Conservation (phyloP, 2,113 vertebrate genomes). For the Equus quagga region DNA sequence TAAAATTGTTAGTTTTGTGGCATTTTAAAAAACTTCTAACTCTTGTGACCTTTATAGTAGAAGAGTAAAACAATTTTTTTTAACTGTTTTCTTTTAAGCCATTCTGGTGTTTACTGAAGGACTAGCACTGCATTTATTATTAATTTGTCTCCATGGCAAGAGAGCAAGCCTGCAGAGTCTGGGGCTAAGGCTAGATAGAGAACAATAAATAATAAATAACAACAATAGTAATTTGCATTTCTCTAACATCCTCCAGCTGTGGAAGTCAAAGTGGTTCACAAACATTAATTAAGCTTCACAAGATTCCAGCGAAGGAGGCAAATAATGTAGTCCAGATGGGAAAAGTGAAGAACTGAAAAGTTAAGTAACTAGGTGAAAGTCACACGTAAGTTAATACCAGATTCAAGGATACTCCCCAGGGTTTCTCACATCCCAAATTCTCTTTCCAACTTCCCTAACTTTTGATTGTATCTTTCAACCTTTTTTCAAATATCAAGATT, state of each 20-base stretch:
- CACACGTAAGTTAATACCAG: constrained; percentile 35
- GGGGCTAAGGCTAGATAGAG: constrained; percentile 21
- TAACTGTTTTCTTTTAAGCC: background rate
- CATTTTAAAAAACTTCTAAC: background rate
- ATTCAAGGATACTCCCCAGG: background rate
- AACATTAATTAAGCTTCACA: constrained; percentile 60
- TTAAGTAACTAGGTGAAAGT: background rate
- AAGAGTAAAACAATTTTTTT: background rate
- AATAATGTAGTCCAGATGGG: constrained; percentile 42
- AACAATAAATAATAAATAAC: constrained; percentile 77
- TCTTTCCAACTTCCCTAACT: constrained; percentile 27
- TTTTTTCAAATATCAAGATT: background rate
- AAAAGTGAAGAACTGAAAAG: background rate
- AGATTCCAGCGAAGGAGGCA: constrained; percentile 1
- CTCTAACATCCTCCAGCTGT: constrained; percentile 23
- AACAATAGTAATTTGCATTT: constrained; percentile 74
- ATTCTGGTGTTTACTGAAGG: constrained; percentile 19
- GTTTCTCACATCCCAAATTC: background rate
- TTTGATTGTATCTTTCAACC: background rate
- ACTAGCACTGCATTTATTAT: constrained; percentile 59
- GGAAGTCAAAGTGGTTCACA: constrained; percentile 12
- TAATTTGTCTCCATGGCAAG: constrained; percentile 34
- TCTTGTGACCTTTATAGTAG: background rate
- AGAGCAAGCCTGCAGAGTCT: constrained; percentile 1
- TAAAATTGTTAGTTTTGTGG: background rate